Conservation (phyloP, 2,888 invertebrate genomes). For the Nemurella pictetii region DNA sequence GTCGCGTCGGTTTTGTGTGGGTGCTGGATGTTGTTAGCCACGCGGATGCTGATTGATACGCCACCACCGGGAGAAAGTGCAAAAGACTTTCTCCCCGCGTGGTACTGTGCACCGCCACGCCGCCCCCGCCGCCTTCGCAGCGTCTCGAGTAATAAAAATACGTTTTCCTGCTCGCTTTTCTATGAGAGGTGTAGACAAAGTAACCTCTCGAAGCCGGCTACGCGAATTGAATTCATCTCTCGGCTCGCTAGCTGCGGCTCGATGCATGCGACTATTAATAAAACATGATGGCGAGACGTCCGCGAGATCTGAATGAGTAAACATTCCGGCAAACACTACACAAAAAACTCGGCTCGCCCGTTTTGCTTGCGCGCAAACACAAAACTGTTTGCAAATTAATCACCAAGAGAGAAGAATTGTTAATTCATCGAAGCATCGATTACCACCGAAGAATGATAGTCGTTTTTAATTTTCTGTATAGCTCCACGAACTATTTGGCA, state of each 20-base stretch:
- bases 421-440: background rate
- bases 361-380: background rate
- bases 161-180: background rate
- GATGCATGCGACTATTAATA: background rate
- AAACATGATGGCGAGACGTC: background rate
- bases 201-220: background rate
- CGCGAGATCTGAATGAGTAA: background rate
- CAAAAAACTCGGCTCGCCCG: background rate
- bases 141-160: background rate
- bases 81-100: background rate
- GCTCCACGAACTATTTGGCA: background rate
- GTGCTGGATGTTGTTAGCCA: background rate
- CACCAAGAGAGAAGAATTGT: background rate
- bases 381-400: background rate
- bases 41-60: conserved; percentile 16
- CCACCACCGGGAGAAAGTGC: background rate
- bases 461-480: background rate
- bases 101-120: no score
- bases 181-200: background rate
- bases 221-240: background rate
- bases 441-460: background rate
- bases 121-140: no score
- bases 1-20: background rate
- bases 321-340: background rate
- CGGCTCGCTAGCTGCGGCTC: background rate